Evolutionary conservation across 2,113 vertebrate species (phyloP).

Genomic region (Alligator mississippiensis): DNA sequence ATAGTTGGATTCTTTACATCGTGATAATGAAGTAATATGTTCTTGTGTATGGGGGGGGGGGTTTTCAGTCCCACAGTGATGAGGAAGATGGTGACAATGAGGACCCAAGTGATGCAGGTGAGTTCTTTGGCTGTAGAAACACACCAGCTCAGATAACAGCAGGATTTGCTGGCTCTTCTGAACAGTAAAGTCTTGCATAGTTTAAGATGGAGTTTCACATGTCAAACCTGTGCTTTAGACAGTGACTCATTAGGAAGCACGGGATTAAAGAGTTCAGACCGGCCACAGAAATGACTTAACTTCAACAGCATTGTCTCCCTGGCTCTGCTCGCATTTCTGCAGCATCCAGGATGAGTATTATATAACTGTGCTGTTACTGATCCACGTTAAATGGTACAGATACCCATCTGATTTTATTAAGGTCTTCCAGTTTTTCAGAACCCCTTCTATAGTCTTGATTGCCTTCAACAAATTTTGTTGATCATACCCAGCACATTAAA

Average conservation of each 20-base stretch:
- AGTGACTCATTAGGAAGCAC: not conserved
- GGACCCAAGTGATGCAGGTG: constrained; percentile 78
- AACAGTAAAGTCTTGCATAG: not conserved
- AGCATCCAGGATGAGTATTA: too few relatives aligned
- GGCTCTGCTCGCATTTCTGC: too few relatives aligned
- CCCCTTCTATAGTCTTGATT: too few relatives aligned
- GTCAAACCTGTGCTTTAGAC: not conserved
- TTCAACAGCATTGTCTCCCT: not conserved
- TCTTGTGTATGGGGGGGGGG: not conserved
- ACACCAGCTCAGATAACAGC: not conserved
- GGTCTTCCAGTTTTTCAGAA: too few relatives aligned
- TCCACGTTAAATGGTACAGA: too few relatives aligned
- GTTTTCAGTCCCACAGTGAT: constrained; percentile 78
- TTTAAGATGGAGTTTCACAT: not conserved
- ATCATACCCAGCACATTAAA: too few relatives aligned
- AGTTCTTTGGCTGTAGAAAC: constrained; percentile 10
- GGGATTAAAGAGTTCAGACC: not conserved
- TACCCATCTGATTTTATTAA: too few relatives aligned
- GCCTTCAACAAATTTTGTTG: too few relatives aligned
- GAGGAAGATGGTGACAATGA: constrained; percentile 83
- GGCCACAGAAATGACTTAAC: too few relatives aligned
- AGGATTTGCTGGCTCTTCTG: not conserved
- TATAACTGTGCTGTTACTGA: too few relatives aligned
- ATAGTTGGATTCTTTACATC: too few relatives aligned
- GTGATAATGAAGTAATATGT: too few relatives aligned